phyloP scores from a whole-genome alignment of 2,888 invertebrate genomes.

The Ypsolopha scabrella region DNA sequence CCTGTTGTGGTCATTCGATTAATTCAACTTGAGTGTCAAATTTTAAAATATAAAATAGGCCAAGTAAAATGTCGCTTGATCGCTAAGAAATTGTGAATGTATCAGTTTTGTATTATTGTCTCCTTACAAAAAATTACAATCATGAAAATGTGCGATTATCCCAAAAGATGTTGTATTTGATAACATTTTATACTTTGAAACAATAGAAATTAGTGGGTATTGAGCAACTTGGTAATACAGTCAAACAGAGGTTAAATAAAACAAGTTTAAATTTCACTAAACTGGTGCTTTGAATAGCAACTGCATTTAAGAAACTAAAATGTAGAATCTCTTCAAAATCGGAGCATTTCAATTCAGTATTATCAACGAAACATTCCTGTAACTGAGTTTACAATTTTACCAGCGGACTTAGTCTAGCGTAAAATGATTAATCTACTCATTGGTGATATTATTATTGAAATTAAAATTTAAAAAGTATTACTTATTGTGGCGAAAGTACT shows the following conservation, averaged over 20 bases:
- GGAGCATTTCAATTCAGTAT: conserved; percentile 34
- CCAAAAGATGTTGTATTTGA: not conserved
- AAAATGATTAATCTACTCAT: conserved; percentile 41
- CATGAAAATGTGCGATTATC: not conserved
- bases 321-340: conserved; percentile 1
- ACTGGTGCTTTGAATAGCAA: too few relatives aligned
- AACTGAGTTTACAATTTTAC: conserved; percentile 45
- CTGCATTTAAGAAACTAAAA: not conserved
- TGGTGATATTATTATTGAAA: conserved; percentile 55
- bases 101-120: conserved; percentile 1
- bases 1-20: not conserved
- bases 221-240: too few relatives aligned
- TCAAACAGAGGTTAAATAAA: too few relatives aligned
- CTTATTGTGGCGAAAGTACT: conserved; percentile 48
- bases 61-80: not conserved
- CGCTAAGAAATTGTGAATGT: not conserved
- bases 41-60: not conserved
- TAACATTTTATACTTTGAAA: not conserved
- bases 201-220: too few relatives aligned
- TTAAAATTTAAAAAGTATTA: conserved; percentile 45
- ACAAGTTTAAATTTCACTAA: too few relatives aligned
- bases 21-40: not conserved
- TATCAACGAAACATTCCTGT: conserved; percentile 61
- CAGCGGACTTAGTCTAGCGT: conserved; percentile 33
- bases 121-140: not conserved